These are phyloP conservation scores for Poecilia latipinna DNA, from an alignment of 2,113 vertebrate genomes.

Conservation along the genomic window DNA sequence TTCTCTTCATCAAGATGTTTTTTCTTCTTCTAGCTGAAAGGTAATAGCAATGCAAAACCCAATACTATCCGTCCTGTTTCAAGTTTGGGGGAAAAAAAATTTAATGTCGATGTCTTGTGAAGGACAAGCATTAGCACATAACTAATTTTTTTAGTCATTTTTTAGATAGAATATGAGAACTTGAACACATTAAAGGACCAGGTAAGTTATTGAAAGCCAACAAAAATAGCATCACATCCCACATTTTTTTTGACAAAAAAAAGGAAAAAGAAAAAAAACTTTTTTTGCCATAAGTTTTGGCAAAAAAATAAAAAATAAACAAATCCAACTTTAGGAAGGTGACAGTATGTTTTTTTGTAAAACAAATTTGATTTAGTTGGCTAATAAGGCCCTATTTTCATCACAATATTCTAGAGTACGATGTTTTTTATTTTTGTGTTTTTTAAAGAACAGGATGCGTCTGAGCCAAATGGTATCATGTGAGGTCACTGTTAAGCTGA, in stretches of 20 bases:
- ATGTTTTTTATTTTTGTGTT: not conserved
- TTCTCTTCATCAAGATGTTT: not conserved
- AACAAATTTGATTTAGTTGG: not conserved
- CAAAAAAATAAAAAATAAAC: too few species aligned
- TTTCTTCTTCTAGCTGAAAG: not conserved
- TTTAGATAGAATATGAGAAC: too few species aligned
- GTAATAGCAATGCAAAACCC: not conserved
- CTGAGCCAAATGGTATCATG: not conserved
- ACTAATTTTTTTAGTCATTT: not conserved
- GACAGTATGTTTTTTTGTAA: not conserved
- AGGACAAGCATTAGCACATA: not conserved
- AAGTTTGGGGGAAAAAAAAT: not conserved
- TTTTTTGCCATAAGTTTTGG: too few species aligned
- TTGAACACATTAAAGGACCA: not conserved
- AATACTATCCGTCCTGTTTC: not conserved
- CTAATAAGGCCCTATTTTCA: not conserved
- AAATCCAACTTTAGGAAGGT: too few species aligned
- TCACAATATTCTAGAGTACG: too few species aligned
- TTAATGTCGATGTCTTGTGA: not conserved
- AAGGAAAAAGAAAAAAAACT: too few species aligned
- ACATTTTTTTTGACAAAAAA: too few species aligned
- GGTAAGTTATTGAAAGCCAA: not conserved
- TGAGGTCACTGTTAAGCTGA: not conserved
- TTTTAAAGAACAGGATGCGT: not conserved
- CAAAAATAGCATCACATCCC: not conserved